Base-by-base conservation (phyloP, 2,888 invertebrate genomes). In the Sicus ferrugineus region DNA sequence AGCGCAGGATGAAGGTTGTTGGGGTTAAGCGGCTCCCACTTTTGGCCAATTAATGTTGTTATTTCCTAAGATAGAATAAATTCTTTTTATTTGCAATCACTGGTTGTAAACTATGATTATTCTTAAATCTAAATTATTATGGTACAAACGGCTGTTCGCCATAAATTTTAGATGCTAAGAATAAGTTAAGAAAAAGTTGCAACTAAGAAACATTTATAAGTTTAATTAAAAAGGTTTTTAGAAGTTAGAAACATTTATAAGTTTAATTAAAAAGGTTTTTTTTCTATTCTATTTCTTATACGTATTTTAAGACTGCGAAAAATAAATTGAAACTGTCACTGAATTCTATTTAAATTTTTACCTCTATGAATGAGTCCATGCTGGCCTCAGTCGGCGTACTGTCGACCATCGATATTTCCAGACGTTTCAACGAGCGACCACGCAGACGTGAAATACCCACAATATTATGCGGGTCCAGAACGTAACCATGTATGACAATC, bases 401-500 rank as follows among this genome's bases (percentile, higher is more conserved):
- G 70, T 83, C 83, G 68, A 84, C 78, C 80, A 83, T 80, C 34
- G 85, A 84, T n/a, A 85, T 81, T 74, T 85, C 85, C 14, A 85
- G 75, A 21, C 81, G 82, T 66, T 81, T 83, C 48, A 85, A 74
- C 38, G 79, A 78, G 11, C 80, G 78, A 34, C 85, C 84, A 38
- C 84, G 80, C 48, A 85, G 75, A 16, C 85, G 79, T 21, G 84
- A 83, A 69, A 85, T 84, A 42, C 85, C 85, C 42, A 85, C 80
- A 70, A 85, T 77, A 74, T 84, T 84, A 72, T 85, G 83, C 61
- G 84, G 82, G 80, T 85, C 85, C 77, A 85, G 75, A 23, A 82
- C 78, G 72, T 85, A 84, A 38, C 85, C 89, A 74, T 88, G 86
- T 11, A 89, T 82, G 54, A 88, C 87, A 69, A 89, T 85, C 75